Evolutionary conservation across 2,888 invertebrate species (phyloP).

Genomic region (Euphydryas editha): DNA sequence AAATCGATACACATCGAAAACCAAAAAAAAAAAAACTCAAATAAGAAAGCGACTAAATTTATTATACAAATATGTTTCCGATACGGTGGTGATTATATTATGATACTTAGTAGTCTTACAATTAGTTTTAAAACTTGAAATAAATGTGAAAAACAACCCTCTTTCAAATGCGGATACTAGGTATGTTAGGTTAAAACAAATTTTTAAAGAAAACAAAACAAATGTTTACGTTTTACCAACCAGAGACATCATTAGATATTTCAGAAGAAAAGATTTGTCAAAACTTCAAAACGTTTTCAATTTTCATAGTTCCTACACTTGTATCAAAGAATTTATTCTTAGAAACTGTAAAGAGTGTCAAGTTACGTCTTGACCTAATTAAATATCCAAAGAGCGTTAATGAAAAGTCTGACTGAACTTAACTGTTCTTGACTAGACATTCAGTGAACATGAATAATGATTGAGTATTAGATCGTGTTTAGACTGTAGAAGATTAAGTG

Average conservation of each 20-base stretch:
- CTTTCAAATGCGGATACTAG: no score
- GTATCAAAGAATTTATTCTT: constrained; percentile 8
- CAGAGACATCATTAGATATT: neutral
- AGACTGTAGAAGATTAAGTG: neutral
- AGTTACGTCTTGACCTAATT: constrained; percentile 23
- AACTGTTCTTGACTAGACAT: neutral
- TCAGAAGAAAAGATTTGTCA: neutral
- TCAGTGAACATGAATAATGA: constrained; percentile 5
- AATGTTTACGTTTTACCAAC: neutral
- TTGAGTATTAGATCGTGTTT: neutral
- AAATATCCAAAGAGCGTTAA: constrained; percentile 8
- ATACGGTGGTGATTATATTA: no score
- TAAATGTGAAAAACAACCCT: no score
- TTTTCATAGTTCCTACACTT: neutral
- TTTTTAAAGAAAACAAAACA: neutral
- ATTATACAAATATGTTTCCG: no score
- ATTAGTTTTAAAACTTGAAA: no score
- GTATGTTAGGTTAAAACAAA: no score
- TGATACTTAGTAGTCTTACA: no score
- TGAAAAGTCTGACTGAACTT: neutral
- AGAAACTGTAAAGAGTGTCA: constrained; percentile 17
- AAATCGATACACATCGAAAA: neutral
- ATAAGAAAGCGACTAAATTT: neutral
- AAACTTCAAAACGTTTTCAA: constrained; percentile 1
- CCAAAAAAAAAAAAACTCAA: neutral